Base-by-base conservation (phyloP, 2,113 vertebrate genomes). In the Apaloderma vittatum region DNA sequence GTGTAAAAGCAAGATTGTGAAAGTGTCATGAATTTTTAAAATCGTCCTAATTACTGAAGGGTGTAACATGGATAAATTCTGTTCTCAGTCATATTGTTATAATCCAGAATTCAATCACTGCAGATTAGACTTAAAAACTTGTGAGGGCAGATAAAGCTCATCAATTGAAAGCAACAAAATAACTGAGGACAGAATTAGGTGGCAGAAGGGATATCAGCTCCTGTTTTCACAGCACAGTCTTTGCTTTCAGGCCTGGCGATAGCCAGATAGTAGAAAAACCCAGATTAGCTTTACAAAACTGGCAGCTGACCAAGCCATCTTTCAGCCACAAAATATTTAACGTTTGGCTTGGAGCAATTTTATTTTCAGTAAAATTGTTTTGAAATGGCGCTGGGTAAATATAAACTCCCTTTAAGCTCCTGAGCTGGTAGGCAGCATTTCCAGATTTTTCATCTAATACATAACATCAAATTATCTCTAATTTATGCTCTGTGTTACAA, bases 231-330 rank as follows among this genome's bases (percentile, higher is more conserved):
- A 88, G 48, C 5, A 30, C 8, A 66, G 49, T 48, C 55, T 55
- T 67, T 86, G 46, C 51, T 92, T 51, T 89, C 18, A 67, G 45
- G 40, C 14, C 51, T 80, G 76, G 71, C 1, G 3, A 58, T 22
- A 10, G 26, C 43, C 51, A 57, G 61, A 78, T 1, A 70, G 71
- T 18, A 77, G 52, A 86, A 93, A 59, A 92, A 91, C 22, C 9
- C 48, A 51, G 29, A 58, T 37, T 21, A 76, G 32, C 54, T 90
- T 83, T 76, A 82, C 36, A 96, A 91, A 96, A 75, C 12, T 2
- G 6, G 74, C 92, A 95, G 67, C 78, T 93, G 81, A 94, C 88
- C 36, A 95, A 96, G 88, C 71, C 29, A 59, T 83, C 92, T 90
- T 93, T 90, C 88, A 92, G 88, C 61, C 29, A 70, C 63, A 77